Evolutionary conservation across 2,113 vertebrate species (phyloP).

Genomic region (Megaptera novaeangliae): DNA sequence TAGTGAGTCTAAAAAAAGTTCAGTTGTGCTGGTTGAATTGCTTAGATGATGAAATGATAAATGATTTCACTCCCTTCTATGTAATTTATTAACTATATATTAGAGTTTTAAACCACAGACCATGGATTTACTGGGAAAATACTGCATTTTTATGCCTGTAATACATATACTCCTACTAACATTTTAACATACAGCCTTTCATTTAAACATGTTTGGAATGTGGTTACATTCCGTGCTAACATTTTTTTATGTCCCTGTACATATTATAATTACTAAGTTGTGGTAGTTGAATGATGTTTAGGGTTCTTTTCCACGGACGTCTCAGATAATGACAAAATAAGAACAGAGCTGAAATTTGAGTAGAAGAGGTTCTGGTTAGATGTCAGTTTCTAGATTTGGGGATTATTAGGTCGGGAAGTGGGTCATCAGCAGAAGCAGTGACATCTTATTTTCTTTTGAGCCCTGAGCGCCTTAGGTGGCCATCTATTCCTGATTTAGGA

Average conservation of each 20-base stretch:
- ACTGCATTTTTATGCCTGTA: background rate
- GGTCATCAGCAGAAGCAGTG: background rate
- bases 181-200: conserved; percentile 15
- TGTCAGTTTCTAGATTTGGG: background rate
- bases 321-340: background rate
- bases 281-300: background rate
- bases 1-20: background rate
- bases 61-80: background rate
- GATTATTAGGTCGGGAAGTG: background rate
- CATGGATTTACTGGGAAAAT: background rate
- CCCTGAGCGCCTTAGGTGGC: background rate
- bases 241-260: background rate
- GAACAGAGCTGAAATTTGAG: conserved; percentile 19
- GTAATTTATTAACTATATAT: conserved; percentile 5
- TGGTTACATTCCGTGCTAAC: background rate
- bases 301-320: background rate
- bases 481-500: background rate
- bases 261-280: background rate
- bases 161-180: background rate
- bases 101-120: background rate
- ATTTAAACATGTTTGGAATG: conserved; percentile 18
- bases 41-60: conserved; percentile 8
- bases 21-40: background rate
- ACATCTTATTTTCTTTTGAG: conserved; percentile 21
- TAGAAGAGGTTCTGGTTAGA: background rate